Percentiles rank a stretch among this genome's conserved stretches.
Conservation (phyloP, 92 coral and sea anemone genomes). For the Heliopora coerulea region DNA sequence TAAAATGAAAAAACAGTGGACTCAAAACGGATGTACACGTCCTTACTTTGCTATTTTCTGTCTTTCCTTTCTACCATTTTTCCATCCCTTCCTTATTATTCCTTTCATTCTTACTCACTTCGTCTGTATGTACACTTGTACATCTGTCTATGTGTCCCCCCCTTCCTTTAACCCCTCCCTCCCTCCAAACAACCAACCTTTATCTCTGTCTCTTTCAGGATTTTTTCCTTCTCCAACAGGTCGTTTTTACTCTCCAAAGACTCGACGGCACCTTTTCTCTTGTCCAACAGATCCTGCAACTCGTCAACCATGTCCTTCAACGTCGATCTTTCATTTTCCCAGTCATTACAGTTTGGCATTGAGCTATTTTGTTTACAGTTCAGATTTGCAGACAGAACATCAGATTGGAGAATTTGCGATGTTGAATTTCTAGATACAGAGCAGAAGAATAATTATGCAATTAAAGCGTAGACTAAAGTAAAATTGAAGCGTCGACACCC, state of each 20-base stretch:
- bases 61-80: no score
- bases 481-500: no score
- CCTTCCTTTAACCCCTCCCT: no score
- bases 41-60: no score
- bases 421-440: background rate
- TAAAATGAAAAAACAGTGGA: background rate
- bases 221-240: constrained; percentile 84
- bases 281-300: constrained; percentile 61
- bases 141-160: no score
- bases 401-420: no score
- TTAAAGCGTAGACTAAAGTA: no score
- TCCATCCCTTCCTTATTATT: no score
- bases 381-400: background rate
- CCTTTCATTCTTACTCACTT: no score
- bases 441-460: background rate
- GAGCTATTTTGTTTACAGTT: background rate
- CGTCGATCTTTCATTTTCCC: constrained; percentile 61
- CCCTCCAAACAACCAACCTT: constrained; percentile 70
- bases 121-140: no score
- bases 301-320: constrained; percentile 78
- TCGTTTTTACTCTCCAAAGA: constrained; percentile 80
- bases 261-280: constrained; percentile 63
- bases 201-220: constrained; percentile 77
- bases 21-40: no score
- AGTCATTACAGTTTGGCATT: constrained; percentile 26